Evolutionary conservation across 2,113 vertebrate species (phyloP).

Genomic region (Psephotus haematonotus): DNA sequence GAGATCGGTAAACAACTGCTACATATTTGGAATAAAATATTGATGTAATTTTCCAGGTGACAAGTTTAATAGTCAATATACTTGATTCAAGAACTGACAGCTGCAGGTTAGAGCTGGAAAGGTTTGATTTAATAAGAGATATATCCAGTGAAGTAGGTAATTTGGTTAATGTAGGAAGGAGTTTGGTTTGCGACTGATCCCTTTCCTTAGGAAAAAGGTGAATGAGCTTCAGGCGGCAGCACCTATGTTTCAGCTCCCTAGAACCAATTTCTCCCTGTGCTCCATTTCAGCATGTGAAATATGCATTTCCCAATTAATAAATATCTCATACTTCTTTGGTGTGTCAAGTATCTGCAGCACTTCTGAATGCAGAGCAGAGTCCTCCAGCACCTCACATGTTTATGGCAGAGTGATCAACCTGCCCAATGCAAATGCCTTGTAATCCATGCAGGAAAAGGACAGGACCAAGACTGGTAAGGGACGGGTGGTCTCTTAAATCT

Average conservation of each 20-base stretch:
- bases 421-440: neutral
- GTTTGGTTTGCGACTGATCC: constrained; percentile 7
- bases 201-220: neutral
- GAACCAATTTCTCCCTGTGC: neutral
- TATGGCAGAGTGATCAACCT: neutral
- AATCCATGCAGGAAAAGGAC: neutral
- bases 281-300: neutral
- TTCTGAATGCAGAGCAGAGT: neutral
- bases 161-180: constrained; percentile 21
- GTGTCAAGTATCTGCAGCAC: neutral
- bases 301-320: constrained; percentile 34
- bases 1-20: neutral
- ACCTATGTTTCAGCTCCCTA: neutral
- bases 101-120: constrained; percentile 17
- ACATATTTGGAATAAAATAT: neutral
- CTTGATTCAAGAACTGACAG: constrained; percentile 47
- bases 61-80: constrained; percentile 32
- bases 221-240: neutral
- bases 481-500: neutral
- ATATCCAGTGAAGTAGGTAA: neutral
- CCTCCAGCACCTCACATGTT: neutral
- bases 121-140: constrained; percentile 34
- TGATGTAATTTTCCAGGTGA: constrained; percentile 44
- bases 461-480: neutral
- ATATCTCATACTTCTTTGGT: neutral